Evolutionary conservation across 2,113 vertebrate species (phyloP), one percentile per base, ranked within the genome.

Genomic region (Gracilinanus agilis): DNA sequence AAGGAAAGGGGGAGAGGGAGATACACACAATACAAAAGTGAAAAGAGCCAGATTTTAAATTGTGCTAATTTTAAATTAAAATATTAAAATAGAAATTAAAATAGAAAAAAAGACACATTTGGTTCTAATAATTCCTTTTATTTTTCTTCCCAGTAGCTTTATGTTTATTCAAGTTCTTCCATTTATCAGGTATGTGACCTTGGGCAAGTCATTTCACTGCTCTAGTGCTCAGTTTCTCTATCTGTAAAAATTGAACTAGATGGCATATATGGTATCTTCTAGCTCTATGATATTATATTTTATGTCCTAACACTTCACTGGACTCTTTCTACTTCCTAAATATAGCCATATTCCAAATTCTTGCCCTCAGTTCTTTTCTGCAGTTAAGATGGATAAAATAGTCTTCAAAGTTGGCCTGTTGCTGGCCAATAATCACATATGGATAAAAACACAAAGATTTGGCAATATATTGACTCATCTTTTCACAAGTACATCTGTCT

Each of bases 401-500:
- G 9, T 16, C 67, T 40, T 83, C 67, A 83, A 83, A 83, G 67
- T 83, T 49, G 49, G 49, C 49, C 49, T 49, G 5, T 49, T 49
- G n/a, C n/a, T n/a, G n/a, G n/a, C n/a, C n/a, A n/a, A n/a, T 34
- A 75, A 75, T 75, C 34, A 75, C 34, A 75, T 19, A n/a, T 75
- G 67, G 67, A 75, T 75, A 83, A 83, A 83, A 40, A 19, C 67
- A 83, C n/a, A 21, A 83, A 40, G 6, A 83, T 83, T 23, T 23
- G n/a, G 67, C 34, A 83, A 83, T 83, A 23, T 40, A 83, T 23
- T 40, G n/a, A 23, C 67, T 83, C 5, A 83, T 6, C 67, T 40
- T 83, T 40, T 83, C 67, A 83, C 67, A 40, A 40, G n/a, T 83
- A 40, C n/a, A 83, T 83, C 19, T 83, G n/a, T 91, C 89, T 93